Conservation (phyloP, 1,140 invertebrate species). For the Aethina tumida region DNA sequence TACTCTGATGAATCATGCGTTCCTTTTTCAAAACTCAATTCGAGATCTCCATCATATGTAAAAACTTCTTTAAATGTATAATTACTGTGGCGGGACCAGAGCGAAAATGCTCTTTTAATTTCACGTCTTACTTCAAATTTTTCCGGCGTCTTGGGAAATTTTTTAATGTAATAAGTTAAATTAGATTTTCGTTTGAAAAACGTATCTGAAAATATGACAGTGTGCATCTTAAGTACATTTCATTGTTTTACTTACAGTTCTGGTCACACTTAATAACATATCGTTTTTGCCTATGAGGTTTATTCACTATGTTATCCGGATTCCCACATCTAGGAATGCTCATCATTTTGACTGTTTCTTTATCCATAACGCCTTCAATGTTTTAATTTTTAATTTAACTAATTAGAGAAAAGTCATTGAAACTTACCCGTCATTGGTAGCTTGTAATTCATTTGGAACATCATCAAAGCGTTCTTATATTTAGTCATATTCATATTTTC, state of each 20-base stretch:
- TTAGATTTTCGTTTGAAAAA: not conserved
- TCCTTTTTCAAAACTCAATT: slow-evolving; percentile 69
- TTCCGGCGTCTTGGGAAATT: not conserved
- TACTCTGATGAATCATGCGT: too few species aligned
- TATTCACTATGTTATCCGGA: not conserved
- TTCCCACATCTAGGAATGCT: slow-evolving; percentile 4
- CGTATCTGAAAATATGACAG: not conserved
- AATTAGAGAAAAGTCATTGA: too few species aligned
- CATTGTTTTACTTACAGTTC: not conserved
- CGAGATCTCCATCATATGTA: slow-evolving; percentile 48
- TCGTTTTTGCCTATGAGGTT: not conserved
- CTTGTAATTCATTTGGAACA: too few species aligned
- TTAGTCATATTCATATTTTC: too few species aligned
- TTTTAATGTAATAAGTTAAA: slow-evolving; percentile 4
- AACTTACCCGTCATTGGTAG: too few species aligned
- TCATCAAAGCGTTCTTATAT: too few species aligned
- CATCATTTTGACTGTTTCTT: slow-evolving; percentile 5
- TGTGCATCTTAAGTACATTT: not conserved
- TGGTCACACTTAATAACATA: not conserved
- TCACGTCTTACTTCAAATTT: not conserved
- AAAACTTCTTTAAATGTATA: not conserved
- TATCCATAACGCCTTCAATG: too few species aligned
- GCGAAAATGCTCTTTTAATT: slow-evolving; percentile 3
- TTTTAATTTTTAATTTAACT: too few species aligned
- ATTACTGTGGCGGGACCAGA: not conserved